Evolutionary conservation across 2,888 invertebrate genomes (phyloP).

Genomic region (Chymomyza procnemis): DNA sequence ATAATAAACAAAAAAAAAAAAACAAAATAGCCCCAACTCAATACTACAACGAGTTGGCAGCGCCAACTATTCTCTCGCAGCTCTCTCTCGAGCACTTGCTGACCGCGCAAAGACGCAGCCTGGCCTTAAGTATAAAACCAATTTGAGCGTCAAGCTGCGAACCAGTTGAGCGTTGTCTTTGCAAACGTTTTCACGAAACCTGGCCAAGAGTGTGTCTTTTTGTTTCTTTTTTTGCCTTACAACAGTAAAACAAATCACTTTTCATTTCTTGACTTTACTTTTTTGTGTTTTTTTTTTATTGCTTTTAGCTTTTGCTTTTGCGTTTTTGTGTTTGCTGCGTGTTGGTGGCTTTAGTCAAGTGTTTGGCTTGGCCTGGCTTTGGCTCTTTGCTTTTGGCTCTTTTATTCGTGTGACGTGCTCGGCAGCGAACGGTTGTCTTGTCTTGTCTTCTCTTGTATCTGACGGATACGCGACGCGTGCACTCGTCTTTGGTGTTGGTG

Average conservation of each 20-base stretch:
- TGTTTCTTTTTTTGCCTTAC: slow-evolving; percentile 20
- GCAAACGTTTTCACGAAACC: slow-evolving; percentile 58
- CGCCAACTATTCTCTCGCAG: slow-evolving; percentile 11
- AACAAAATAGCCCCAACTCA: background rate
- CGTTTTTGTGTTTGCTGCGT: slow-evolving; percentile 26
- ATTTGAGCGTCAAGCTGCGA: slow-evolving; percentile 58
- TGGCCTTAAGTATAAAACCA: slow-evolving; percentile 61
- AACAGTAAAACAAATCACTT: slow-evolving; percentile 27
- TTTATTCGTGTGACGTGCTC: slow-evolving; percentile 70
- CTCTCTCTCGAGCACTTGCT: slow-evolving; percentile 26
- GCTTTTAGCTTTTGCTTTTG: slow-evolving; percentile 23
- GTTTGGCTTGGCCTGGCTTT: slow-evolving; percentile 47
- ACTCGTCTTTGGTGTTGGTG: slow-evolving; percentile 8
- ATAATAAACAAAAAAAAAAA: background rate
- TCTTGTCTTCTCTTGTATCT: slow-evolving; percentile 43
- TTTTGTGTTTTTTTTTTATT: slow-evolving; percentile 6
- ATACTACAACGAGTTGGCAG: slow-evolving; percentile 48
- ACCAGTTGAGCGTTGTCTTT: slow-evolving; percentile 71
- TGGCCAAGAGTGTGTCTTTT: too few species aligned
- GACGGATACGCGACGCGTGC: slow-evolving; percentile 55
- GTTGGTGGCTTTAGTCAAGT: slow-evolving; percentile 54
- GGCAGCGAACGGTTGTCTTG: slow-evolving; percentile 66
- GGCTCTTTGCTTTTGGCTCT: slow-evolving; percentile 29
- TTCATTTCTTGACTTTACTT: slow-evolving; percentile 43
- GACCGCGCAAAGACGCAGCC: slow-evolving; percentile 18